Base-by-base conservation (phyloP, 2,888 invertebrate genomes). In the Tetragnatha montana region DNA sequence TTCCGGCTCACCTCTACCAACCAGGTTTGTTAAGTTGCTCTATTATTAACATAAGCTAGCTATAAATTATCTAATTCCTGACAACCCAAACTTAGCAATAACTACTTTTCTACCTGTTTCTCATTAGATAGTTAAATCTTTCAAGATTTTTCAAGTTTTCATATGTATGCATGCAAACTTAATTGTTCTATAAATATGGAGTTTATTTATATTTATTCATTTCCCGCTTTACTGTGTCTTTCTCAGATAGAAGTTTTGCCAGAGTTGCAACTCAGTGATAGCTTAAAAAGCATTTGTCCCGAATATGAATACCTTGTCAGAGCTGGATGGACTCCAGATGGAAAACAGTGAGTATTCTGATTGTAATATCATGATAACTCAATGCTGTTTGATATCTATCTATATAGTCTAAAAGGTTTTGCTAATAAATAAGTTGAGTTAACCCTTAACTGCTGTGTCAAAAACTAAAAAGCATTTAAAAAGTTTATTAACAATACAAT, bases 291-390 rank as follows among this genome's bases (percentile, higher is more conserved):
- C 84, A 95, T 97, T 90, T 98, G 98, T 93, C 97, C 98, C 0
- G 97, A 97, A 97, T 96, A 97, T 94, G 99, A 99, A 93, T 99
- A 99, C 94, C 95, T 99, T 91, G 97, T 98, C 0, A 94, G 99
- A 92, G 97, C 97, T 17, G 99, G 98, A 0, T 99, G 99, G 99
- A 97, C 97, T 0, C 97, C 97, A 0, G 96, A 97, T 93, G 97
- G 97, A 50, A 95, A 96, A 92, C 96, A 95, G 98, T 98, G 94
- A 95, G 96, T 90, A 10, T 60, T 79, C 51, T 0, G 19, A 35
- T 50, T 60, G 8, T 21, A 35, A 35, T 4, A 35, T 35, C 35
- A 35, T 35, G 35, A 4, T 35, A 4, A 35, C 35, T 35, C 35
- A 35, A 2, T 35, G 35, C 35, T 2, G 35, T 35, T 35, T 4